phyloP scores from a whole-genome alignment of 2,113 vertebrate species.

The Nannospalax galili region DNA sequence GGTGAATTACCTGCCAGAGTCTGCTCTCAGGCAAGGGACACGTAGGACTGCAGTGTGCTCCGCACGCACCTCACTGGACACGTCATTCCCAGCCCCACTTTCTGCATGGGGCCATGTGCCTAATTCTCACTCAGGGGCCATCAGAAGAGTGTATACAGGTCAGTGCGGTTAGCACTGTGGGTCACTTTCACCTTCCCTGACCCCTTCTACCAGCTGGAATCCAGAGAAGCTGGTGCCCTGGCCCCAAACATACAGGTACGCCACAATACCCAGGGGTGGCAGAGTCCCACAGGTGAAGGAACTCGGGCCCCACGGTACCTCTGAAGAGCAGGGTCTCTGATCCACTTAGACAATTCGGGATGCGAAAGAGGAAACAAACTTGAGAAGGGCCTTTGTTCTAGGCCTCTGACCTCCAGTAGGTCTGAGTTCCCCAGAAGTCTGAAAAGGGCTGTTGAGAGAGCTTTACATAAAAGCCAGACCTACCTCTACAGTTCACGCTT shows the following conservation, averaged over 20 bases:
- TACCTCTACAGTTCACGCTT: not conserved
- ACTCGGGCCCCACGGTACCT: not conserved
- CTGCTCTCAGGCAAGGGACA: not conserved
- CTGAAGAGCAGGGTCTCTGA: not conserved
- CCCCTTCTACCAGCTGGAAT: not conserved
- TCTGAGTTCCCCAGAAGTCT: not conserved
- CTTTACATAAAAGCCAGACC: not conserved
- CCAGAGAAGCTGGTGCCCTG: not conserved
- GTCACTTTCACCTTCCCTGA: not conserved
- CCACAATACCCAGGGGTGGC: no score
- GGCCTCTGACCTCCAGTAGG: not conserved
- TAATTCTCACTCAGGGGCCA: not conserved
- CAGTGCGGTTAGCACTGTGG: not conserved
- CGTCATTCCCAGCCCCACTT: no score
- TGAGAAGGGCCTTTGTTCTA: not conserved
- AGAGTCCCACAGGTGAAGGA: no score
- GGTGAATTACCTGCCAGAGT: not conserved
- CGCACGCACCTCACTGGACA: not conserved
- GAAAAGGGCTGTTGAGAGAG: not conserved
- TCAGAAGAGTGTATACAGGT: not conserved
- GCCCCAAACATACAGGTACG: not conserved
- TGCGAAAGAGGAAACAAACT: fast-evolving
- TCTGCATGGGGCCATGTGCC: not conserved
- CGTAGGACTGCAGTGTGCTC: not conserved
- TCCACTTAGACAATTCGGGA: not conserved